Evolutionary conservation across 2,797 vertebrate species (phyloP), one percentile per base, ranked within the genome.

Genomic region (Falco concolor): DNA sequence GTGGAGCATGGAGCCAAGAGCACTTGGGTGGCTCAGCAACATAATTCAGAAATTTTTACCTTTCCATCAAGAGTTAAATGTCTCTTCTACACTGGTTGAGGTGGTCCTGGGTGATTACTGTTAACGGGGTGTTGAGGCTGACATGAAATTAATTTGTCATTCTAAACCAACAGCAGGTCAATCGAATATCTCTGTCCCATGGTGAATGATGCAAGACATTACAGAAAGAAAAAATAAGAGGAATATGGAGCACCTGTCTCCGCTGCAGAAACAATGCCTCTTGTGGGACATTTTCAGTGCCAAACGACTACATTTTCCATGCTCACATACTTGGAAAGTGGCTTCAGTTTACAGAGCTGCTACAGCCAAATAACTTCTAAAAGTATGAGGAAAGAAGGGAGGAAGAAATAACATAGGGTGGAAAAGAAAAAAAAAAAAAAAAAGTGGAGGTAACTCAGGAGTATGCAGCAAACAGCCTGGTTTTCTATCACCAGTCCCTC

Each of bases 141-240:
- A 96, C 77, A 73, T 76, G 70, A 96, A 96, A 96, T 96, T 91
- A 96, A 93, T 93, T 95, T 94, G 77, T 95, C 93, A 95, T 90
- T 42, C 85, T 93, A 96, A 95, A 86, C 59, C 63, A 96, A 79
- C 85, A 94, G 65, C 73, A 78, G 95, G 89, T 95, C 96, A 96
- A 84, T 86, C 28, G 84, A 97, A 88, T 86, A 83, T 88, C 84
- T 96, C 45, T 82, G 79, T 95, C 94, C 91, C 96, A 86, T 69
- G 79, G 95, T 91, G 92, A 94, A 96, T 93, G 95, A 96, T 75
- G 88, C 86, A 96, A 96, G 90, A 93, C 67, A 52, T 87, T 84
- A 95, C 47, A 92, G 63, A 84, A 87, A 74, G 42, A 44, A 90
- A 95, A 95, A 96, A 93, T 69, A 94, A 90, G 91, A 94, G 63